Conservation (phyloP, 2,888 invertebrate species). For the Thyatira batis region DNA sequence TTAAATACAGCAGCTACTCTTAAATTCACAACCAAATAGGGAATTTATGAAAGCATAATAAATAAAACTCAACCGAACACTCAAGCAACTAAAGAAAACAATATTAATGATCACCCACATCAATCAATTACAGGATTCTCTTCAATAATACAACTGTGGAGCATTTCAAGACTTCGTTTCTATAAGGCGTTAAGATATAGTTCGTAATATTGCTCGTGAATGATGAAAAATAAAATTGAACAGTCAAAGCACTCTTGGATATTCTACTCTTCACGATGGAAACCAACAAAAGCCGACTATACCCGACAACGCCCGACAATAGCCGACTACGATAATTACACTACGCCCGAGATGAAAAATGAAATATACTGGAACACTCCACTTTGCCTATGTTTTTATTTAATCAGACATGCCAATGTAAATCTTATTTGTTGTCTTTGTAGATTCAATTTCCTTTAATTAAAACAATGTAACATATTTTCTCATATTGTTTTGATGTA, state of each 20-base stretch:
- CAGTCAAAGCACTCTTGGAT: neutral
- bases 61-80: neutral
- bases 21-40: no score
- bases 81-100: neutral
- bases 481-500: no score
- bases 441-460: neutral
- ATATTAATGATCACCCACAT: neutral
- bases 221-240: neutral
- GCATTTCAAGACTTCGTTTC: neutral
- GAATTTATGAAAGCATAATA: neutral
- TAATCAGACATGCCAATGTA: neutral
- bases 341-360: conserved; percentile 10
- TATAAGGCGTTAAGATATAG: conserved; percentile 7
- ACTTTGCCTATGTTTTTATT: neutral
- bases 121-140: neutral
- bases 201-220: neutral
- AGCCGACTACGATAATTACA: conserved; percentile 11
- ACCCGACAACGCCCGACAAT: neutral
- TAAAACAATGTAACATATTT: neutral
- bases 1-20: no score
- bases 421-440: neutral
- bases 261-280: neutral
- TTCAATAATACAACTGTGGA: neutral
- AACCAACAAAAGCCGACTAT: conserved; percentile 1
- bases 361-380: neutral